phyloP scores from a whole-genome alignment of 1,140 invertebrate genomes.

The Cydia strobilella region DNA sequence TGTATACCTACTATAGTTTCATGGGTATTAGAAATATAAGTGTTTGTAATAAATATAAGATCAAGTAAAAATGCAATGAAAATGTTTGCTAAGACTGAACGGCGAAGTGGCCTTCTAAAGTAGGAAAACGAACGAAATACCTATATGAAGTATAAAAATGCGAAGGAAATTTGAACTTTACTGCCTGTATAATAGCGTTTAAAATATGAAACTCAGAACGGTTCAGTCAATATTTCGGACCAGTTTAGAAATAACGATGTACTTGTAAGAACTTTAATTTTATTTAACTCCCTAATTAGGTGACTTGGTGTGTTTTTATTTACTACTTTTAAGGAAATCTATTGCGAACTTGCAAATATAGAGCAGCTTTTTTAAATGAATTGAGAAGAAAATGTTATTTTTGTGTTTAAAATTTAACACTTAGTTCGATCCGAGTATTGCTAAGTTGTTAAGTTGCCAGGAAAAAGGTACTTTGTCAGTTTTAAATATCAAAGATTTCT shows the following conservation, averaged over 20 bases:
- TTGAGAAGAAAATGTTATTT: background rate
- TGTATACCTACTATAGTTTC: background rate
- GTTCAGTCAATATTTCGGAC: background rate
- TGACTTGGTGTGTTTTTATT: background rate
- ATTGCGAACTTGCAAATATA: background rate
- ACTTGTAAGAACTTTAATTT: no score
- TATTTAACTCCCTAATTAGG: background rate
- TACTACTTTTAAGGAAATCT: background rate
- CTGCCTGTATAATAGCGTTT: slow-evolving; percentile 3
- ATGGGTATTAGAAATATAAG: background rate
- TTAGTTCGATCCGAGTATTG: no score
- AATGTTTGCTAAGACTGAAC: slow-evolving; percentile 22
- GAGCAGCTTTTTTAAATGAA: background rate
- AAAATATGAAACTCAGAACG: background rate
- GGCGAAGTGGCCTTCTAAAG: slow-evolving; percentile 10
- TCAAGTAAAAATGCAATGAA: slow-evolving; percentile 14
- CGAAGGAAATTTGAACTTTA: background rate
- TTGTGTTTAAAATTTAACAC: no score
- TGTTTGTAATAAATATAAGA: background rate
- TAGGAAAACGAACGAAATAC: background rate
- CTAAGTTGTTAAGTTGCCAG: no score
- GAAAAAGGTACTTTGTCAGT: background rate
- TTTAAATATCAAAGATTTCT: background rate
- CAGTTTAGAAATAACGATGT: background rate
- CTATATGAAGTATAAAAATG: background rate